phyloP scores from a whole-genome alignment of 1,140 invertebrate genomes.

The Solenopsis invicta region DNA sequence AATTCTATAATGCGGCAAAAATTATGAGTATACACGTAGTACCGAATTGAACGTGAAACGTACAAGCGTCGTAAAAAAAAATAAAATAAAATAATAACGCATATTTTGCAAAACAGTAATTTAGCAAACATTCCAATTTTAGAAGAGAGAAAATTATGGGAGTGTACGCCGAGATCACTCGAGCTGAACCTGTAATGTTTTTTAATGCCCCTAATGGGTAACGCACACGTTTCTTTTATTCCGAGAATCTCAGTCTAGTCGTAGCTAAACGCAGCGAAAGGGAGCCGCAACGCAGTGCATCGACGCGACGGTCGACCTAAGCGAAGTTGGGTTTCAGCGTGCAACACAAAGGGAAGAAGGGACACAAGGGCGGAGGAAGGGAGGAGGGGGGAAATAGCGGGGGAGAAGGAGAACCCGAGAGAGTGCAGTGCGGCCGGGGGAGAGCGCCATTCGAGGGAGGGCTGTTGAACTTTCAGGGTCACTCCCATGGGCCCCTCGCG shows the following conservation, averaged over 20 bases:
- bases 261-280: background rate
- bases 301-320: slow-evolving; percentile 70
- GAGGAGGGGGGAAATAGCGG: slow-evolving; percentile 22
- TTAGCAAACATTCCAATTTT: no score
- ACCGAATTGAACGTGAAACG: background rate
- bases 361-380: slow-evolving; percentile 62
- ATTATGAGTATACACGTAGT: background rate
- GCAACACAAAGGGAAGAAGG: slow-evolving; percentile 76
- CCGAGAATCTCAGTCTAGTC: slow-evolving; percentile 19
- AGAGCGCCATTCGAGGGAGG: slow-evolving; percentile 77
- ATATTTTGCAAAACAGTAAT: background rate
- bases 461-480: slow-evolving; percentile 86
- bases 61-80: background rate
- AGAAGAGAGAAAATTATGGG: no score
- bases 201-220: background rate
- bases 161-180: background rate
- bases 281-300: slow-evolving; percentile 23
- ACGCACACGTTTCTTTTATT: background rate
- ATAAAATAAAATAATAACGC: no score
- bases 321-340: slow-evolving; percentile 79
- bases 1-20: no score
- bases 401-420: slow-evolving; percentile 27
- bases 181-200: background rate
- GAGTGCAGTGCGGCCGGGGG: slow-evolving; percentile 54
- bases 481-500: slow-evolving; percentile 73